Evolutionary conservation across 2,797 vertebrate species (phyloP), one percentile per base, ranked within the genome.

Genomic region (Mycteria americana): DNA sequence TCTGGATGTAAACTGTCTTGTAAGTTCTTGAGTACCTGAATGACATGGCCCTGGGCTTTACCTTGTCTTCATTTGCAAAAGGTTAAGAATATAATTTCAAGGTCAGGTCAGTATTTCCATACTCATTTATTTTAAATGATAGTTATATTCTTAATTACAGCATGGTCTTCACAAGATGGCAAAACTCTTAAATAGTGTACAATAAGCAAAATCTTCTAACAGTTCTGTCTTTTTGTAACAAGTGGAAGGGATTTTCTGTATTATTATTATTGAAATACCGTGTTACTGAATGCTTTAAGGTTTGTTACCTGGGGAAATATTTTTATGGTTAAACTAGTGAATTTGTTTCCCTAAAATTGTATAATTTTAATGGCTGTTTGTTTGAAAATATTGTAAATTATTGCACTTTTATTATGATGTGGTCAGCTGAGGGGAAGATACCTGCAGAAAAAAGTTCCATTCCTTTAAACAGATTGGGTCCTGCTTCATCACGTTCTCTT

Each of bases 381-480:
- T 96, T 95, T 96, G 89, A 96, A 85, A 95, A 94, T 24, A 94
- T 93, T 72, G 91, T 97, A 96, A 97, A 95, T 97, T 96, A 95
- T 97, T 98, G 97, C 97, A 98, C 97, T 98, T 98, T 96, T 53
- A 31, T 95, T 96, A 94, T 17, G 3, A 51, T 62, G 48, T 84
- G 69, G 72, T 76, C 75, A 95, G 78, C 56, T n/a, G 94, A 95
- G 90, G 88, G 87, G 93, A 96, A 95, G 87, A 93, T 96, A 94
- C 80, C 95, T 94, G 95, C 94, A 92, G 91, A 80, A 87, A 96
- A 89, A 91, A 59, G 73, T 92, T 93, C 74, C 13, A 65, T 95
- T 96, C 69, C 85, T 78, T 94, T 96, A 50, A 83, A 65, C 11
- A 63, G 43, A 35, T 56, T 82, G 80, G 67, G 46, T 96, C 59